These are phyloP conservation scores for Caenorhabditis macrosperma DNA, from an alignment of 2,888 invertebrate genomes.

Conservation along the genomic window DNA sequence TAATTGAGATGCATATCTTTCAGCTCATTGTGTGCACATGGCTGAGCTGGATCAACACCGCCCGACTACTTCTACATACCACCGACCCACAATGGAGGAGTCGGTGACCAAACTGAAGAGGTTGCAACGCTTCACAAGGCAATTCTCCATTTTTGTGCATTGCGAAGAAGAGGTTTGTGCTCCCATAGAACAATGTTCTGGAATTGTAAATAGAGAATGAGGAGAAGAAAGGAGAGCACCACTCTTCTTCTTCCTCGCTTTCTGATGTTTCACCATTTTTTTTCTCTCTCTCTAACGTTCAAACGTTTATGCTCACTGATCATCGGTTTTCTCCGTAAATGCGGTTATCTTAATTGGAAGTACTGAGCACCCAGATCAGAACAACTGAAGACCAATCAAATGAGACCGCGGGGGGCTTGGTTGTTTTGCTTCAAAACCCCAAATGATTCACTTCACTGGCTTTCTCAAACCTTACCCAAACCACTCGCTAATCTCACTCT, in stretches of 20 bases:
- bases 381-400: too few species aligned
- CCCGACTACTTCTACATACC: slow-evolving; percentile 47
- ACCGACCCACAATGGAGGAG: slow-evolving; percentile 34
- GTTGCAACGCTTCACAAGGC: slow-evolving; percentile 48
- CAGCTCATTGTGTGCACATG: slow-evolving; percentile 33
- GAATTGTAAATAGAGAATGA: slow-evolving; percentile 6
- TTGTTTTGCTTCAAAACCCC: too few species aligned
- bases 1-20: slow-evolving; percentile 36
- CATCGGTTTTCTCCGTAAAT: slow-evolving; percentile 8
- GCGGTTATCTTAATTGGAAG: slow-evolving; percentile 4
- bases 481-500: not conserved
- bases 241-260: not conserved
- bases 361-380: too few species aligned
- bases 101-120: slow-evolving; percentile 39
- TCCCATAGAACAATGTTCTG: not conserved
- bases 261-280: not conserved
- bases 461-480: not conserved
- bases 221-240: not conserved
- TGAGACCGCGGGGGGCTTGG: too few species aligned
- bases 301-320: slow-evolving; percentile 17
- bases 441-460: not conserved
- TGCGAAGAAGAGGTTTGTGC: slow-evolving; percentile 41
- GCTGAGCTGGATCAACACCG: slow-evolving; percentile 54
- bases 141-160: slow-evolving; percentile 54
- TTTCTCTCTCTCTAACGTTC: not conserved